A percentile compares a stretch with the other conserved stretches of the same genome.
Conservation (phyloP, 2,797 vertebrate species). For the Tokudaia tokunoshimensis region DNA sequence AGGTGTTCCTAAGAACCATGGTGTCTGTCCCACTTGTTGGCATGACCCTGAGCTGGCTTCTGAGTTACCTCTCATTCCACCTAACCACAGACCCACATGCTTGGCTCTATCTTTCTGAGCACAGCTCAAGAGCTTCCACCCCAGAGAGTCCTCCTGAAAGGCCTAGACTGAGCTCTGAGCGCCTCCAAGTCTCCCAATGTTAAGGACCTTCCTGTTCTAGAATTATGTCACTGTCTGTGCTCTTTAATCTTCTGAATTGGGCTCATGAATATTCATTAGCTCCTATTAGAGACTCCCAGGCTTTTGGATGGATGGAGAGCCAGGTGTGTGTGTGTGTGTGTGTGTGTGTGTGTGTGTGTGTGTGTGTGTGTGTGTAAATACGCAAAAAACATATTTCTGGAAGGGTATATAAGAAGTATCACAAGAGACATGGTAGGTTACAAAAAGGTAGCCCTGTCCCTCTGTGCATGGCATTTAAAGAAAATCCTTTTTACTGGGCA, state of each 20-base stretch:
- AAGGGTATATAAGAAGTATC: neutral
- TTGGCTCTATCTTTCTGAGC: neutral
- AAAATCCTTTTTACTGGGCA: neutral
- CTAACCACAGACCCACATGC: neutral
- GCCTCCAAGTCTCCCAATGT: neutral
- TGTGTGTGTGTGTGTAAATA: conserved; percentile 11
- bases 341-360: neutral
- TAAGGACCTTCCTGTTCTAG: neutral
- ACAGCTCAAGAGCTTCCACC: neutral
- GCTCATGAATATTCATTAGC: neutral
- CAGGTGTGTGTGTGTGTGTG: neutral
- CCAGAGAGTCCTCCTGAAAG: neutral
- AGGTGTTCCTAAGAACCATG: neutral
- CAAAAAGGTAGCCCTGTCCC: neutral
- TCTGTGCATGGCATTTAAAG: neutral
- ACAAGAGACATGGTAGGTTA: neutral
- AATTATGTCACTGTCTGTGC: neutral
- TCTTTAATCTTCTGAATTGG: neutral
- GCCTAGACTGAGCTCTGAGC: neutral
- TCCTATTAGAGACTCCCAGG: neutral
- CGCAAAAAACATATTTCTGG: neutral
- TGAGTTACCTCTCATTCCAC: neutral
- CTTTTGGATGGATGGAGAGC: conserved; percentile 18
- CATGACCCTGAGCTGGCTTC: neutral
- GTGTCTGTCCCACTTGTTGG: neutral